These are phyloP conservation scores for Malurus cyaneus DNA, from an alignment of 2,113 vertebrate species.

Conservation along the genomic window DNA sequence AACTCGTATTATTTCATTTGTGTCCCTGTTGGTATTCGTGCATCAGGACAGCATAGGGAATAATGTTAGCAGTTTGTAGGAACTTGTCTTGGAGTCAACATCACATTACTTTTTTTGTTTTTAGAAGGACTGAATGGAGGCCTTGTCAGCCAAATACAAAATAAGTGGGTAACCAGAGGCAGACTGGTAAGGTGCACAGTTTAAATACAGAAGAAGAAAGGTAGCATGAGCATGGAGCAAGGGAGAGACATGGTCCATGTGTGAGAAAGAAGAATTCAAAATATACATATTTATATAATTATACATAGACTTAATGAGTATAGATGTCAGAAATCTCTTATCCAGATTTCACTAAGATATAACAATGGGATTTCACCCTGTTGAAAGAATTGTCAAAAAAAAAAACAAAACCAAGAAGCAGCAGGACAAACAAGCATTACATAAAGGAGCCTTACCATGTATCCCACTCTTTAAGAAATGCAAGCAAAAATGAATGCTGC, in stretches of 20 bases:
- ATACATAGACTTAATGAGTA: not conserved
- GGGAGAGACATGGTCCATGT: not conserved
- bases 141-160: not conserved
- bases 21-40: not conserved
- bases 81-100: not conserved
- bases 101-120: not conserved
- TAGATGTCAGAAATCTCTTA: not conserved
- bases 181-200: not conserved
- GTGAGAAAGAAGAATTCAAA: not conserved
- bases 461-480: not conserved
- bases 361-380: not conserved
- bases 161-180: not conserved
- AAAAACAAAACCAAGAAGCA: not conserved
- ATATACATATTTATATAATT: not conserved
- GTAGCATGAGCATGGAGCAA: not conserved
- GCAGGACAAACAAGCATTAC: not conserved
- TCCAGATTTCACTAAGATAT: not conserved
- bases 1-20: not conserved
- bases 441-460: not conserved
- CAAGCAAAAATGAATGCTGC: not conserved
- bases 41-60: not conserved
- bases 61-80: not conserved
- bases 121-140: not conserved
- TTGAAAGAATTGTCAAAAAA: not conserved
- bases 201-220: not conserved